Conservation (phyloP, 1,140 invertebrate genomes). For the Whitmania pigra region DNA sequence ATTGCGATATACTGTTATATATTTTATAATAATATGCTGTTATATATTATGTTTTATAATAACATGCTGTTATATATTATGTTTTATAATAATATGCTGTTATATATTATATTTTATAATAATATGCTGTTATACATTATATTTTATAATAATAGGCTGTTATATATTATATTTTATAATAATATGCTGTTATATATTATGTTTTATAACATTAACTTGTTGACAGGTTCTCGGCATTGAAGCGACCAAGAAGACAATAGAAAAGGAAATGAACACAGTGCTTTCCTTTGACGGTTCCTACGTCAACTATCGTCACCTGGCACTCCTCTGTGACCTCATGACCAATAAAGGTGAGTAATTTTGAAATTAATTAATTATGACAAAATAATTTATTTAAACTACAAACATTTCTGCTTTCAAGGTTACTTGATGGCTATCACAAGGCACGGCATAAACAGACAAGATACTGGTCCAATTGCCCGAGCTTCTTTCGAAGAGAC, state of each 20-base stretch:
- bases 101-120: too few species aligned
- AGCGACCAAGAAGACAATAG: constrained; percentile 95
- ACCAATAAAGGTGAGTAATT: constrained; percentile 67
- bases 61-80: too few species aligned
- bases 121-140: too few species aligned
- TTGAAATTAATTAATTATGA: neutral
- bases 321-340: constrained; percentile 98
- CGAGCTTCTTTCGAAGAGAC: constrained; percentile 55
- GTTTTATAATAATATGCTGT: too few species aligned
- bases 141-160: too few species aligned
- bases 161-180: too few species aligned
- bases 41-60: too few species aligned
- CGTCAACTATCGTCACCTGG: constrained; percentile 98
- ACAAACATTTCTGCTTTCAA: neutral
- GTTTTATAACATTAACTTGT: too few species aligned
- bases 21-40: too few species aligned
- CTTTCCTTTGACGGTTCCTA: constrained; percentile 98
- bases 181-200: too few species aligned
- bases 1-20: too few species aligned
- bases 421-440: constrained; percentile 99
- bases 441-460: constrained; percentile 97
- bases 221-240: constrained; percentile 82
- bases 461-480: constrained; percentile 97
- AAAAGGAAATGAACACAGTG: constrained; percentile 99
- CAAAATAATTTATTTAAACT: too few species aligned